Percentiles rank a stretch among this genome's conserved stretches.
Conservation (phyloP, 2,888 invertebrate species). For the Parthenolecanium corni region DNA sequence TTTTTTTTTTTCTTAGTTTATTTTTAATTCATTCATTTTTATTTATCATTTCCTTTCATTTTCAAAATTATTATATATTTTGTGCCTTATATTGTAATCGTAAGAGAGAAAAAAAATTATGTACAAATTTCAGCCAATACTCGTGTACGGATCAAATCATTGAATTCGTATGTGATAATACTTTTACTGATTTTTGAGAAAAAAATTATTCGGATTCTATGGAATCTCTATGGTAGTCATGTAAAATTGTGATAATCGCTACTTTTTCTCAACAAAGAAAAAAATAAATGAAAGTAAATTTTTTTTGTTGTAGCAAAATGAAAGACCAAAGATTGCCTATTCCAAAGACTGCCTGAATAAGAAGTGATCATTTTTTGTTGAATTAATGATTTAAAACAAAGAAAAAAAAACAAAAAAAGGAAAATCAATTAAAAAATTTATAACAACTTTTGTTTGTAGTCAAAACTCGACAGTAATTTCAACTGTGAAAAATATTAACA, state of each 20-base stretch:
- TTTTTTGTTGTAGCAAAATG: slow-evolving; percentile 1
- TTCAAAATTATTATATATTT: slow-evolving; percentile 1
- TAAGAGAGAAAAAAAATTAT: slow-evolving; percentile 19
- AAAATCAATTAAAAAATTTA: too few species aligned
- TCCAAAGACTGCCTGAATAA: slow-evolving; percentile 28
- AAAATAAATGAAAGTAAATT: too few species aligned
- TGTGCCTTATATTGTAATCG: slow-evolving; percentile 23
- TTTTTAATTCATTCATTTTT: too few species aligned
- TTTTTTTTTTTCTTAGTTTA: too few species aligned
- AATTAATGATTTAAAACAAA: not conserved
- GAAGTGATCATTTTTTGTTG: slow-evolving; percentile 24
- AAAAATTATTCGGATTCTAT: slow-evolving; percentile 3
- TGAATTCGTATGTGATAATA: slow-evolving; percentile 14
- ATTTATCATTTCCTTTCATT: too few species aligned
- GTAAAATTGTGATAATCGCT: slow-evolving; percentile 22
- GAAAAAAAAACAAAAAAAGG: slow-evolving; percentile 17
- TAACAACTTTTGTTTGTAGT: too few species aligned
- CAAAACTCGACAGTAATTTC: not conserved
- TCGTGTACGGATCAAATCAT: slow-evolving; percentile 17
- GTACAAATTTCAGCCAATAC: slow-evolving; percentile 17
- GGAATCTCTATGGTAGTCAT: slow-evolving; percentile 16
- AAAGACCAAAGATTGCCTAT: slow-evolving; percentile 28
- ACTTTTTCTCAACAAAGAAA: slow-evolving; percentile 11
- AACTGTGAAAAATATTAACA: slow-evolving; percentile 6
- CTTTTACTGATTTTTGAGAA: slow-evolving; percentile 4